Conservation (phyloP, 1,140 invertebrate species). For the Brachionus rotundiformis region DNA sequence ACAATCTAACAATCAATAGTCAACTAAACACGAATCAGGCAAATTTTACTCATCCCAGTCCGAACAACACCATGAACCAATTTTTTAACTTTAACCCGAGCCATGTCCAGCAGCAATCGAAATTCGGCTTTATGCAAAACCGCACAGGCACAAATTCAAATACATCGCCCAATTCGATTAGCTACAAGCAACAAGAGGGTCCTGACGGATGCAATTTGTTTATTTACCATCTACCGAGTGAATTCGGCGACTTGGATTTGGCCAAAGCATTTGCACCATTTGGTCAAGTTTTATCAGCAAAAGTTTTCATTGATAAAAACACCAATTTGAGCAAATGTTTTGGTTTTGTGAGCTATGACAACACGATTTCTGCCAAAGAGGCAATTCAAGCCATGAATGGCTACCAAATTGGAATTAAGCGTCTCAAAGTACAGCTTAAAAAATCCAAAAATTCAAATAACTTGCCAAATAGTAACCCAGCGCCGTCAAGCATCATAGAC, state of each 20-base stretch:
- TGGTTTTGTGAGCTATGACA: constrained; percentile 99
- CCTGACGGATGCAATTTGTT: constrained; percentile 99
- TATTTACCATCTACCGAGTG: constrained; percentile 99
- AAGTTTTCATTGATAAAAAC: constrained; percentile 98
- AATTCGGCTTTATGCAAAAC: neutral
- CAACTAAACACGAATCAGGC: constrained; percentile 18
- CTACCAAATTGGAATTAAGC: constrained; percentile 97
- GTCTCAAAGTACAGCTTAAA: constrained; percentile 98
- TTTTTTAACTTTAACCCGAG: constrained; percentile 16
- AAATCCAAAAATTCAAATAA: constrained; percentile 90
- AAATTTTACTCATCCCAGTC: constrained; percentile 2
- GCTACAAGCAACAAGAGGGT: constrained; percentile 65
- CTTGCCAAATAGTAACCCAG: neutral
- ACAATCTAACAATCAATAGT: constrained; percentile 36
- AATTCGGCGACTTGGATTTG: constrained; percentile 95
- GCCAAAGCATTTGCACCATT: constrained; percentile 99
- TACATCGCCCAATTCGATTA: neutral
- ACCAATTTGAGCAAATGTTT: constrained; percentile 99
- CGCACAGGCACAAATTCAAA: neutral
- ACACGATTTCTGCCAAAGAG: constrained; percentile 90
- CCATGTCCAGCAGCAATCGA: neutral
- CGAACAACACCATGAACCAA: constrained; percentile 23
- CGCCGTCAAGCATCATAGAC: neutral
- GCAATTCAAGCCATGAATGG: constrained; percentile 99
- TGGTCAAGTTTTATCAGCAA: constrained; percentile 97